Percentiles rank a stretch among this genome's conserved stretches.
phyloP scores from a whole-genome alignment of 2,888 invertebrate species.

The Phlogophora meticulosa region DNA sequence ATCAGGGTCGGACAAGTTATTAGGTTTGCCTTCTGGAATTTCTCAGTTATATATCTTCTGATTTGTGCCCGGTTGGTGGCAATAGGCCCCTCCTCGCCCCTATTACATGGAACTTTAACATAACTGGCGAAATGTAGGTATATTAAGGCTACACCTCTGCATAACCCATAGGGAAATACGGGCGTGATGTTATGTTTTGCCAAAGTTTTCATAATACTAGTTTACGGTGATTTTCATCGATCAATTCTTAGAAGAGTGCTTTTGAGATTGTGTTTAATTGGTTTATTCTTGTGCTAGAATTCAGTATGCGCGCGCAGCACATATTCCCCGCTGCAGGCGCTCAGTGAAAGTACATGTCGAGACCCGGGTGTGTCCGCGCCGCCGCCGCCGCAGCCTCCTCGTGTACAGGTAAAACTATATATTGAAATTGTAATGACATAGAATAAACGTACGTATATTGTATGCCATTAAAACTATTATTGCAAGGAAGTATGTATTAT shows the following conservation, averaged over 20 bases:
- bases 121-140: too few species aligned
- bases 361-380: constrained; percentile 93
- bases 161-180: too few species aligned
- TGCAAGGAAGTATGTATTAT: too few species aligned
- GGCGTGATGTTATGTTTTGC: too few species aligned
- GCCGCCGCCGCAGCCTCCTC: constrained; percentile 88
- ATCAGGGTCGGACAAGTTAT: too few species aligned
- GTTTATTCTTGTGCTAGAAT: constrained; percentile 62
- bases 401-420: constrained; percentile 70
- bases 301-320: constrained; percentile 82
- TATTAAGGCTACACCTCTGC: too few species aligned
- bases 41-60: too few species aligned
- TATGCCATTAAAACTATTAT: too few species aligned
- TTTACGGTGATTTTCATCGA: not conserved
- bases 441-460: not conserved
- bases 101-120: too few species aligned
- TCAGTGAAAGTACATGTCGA: constrained; percentile 91
- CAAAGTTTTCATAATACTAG: not conserved
- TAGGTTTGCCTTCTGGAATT: too few species aligned
- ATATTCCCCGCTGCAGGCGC: constrained; percentile 93
- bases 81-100: too few species aligned
- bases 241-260: not conserved
- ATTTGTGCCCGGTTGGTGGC: too few species aligned
- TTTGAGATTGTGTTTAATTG: not conserved
- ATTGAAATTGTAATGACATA: not conserved